Evolutionary conservation across 37 sponge, comb jelly and placozoan species (phyloP).

Genomic region (Diacarnus erythraeanus): DNA sequence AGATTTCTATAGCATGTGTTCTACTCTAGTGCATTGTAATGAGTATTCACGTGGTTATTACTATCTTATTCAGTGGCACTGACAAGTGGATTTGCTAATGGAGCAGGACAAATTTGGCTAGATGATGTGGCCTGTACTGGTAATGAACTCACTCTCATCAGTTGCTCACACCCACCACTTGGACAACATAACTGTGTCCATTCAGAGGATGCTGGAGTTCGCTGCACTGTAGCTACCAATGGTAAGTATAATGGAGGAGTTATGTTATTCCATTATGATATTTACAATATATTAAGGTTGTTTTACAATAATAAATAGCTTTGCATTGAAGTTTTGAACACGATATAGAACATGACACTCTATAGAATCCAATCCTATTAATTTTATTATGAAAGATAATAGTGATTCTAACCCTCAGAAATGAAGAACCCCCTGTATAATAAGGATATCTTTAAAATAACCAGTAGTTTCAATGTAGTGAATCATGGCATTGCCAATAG

Average conservation of each 20-base stretch:
- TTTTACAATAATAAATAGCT: neutral
- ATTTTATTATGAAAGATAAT: no score
- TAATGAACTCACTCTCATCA: slow-evolving; percentile 10
- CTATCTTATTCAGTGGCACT: neutral
- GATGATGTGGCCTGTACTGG: slow-evolving; percentile 30
- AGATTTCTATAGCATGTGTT: no score
- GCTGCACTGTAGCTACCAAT: neutral
- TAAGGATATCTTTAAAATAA: no score
- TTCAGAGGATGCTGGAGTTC: neutral
- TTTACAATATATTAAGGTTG: neutral
- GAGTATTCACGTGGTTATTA: neutral
- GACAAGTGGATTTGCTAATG: slow-evolving; percentile 11
- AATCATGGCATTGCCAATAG: no score
- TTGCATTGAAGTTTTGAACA: no score
- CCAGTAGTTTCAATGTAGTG: no score
- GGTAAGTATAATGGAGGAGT: neutral
- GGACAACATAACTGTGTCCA: neutral
- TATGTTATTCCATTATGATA: neutral
- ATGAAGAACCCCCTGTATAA: no score
- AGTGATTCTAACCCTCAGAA: no score
- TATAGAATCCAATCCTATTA: no score
- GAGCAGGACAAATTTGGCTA: slow-evolving; percentile 29
- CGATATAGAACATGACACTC: no score
- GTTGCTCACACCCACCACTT: neutral
- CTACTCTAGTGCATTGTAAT: no score